Conservation (phyloP, 2,797 vertebrate genomes). For the Vultur gryphus region DNA sequence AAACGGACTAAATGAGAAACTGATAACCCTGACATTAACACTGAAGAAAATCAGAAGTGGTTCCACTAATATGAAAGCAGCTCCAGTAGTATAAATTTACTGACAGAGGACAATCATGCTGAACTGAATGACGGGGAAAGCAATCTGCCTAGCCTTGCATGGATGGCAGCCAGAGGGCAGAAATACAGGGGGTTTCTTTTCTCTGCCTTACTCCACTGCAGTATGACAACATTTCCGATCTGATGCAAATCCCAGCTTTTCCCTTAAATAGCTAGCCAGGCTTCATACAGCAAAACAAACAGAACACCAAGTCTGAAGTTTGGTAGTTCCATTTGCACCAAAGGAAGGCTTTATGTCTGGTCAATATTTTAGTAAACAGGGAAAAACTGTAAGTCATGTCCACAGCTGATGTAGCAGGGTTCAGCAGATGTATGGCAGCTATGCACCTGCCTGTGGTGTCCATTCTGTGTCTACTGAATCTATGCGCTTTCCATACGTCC, state of each 20-base stretch:
- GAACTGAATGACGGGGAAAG: neutral
- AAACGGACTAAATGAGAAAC: neutral
- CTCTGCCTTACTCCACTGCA: neutral
- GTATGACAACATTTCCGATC: neutral
- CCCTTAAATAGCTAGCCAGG: neutral
- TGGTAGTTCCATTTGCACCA: neutral
- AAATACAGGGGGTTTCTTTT: neutral
- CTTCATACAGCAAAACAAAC: neutral
- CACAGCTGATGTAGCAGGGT: neutral
- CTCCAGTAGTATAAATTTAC: neutral
- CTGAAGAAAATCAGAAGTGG: neutral
- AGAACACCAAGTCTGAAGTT: neutral
- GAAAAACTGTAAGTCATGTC: neutral
- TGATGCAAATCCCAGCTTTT: neutral
- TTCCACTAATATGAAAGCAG: neutral
- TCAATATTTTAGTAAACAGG: neutral
- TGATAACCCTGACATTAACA: neutral
- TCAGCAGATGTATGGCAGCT: neutral
- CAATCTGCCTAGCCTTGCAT: neutral
- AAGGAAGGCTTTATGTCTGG: neutral
- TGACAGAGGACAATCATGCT: neutral
- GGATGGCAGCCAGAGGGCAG: neutral
- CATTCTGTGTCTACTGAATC: neutral
- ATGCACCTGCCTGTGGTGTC: neutral
- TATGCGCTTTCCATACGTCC: neutral